Evolutionary conservation across 2,797 vertebrate genomes (phyloP).

Genomic region (Lutjanus campechanus): DNA sequence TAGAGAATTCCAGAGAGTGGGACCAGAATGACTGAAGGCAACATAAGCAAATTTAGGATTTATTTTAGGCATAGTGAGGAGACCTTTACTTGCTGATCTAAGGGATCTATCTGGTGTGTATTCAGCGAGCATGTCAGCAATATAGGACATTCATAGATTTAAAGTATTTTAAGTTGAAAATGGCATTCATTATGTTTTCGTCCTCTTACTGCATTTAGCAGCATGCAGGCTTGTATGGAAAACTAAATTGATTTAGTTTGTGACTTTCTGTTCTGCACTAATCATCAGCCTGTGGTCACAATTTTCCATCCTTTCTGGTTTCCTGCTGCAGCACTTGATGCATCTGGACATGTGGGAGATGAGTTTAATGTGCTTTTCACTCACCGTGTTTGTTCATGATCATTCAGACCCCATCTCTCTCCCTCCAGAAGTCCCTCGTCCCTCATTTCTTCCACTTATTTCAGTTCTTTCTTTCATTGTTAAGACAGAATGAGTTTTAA

Average conservation of each 20-base stretch:
- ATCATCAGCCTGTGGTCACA: not conserved
- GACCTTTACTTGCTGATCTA: too few species aligned
- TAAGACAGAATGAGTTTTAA: conserved; percentile 27
- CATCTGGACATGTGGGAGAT: not conserved
- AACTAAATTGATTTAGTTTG: not conserved
- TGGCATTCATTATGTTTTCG: too few species aligned
- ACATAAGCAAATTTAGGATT: too few species aligned
- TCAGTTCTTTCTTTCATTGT: conserved; percentile 17
- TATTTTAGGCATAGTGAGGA: too few species aligned
- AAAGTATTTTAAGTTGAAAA: too few species aligned
- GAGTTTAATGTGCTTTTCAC: conserved; percentile 17
- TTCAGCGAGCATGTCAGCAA: too few species aligned
- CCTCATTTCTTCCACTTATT: conserved; percentile 22
- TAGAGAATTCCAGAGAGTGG: too few species aligned
- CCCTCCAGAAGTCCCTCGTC: conserved; percentile 10
- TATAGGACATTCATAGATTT: too few species aligned
- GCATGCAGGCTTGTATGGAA: not conserved
- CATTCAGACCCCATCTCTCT: not conserved
- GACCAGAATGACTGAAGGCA: too few species aligned
- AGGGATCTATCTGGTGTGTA: too few species aligned
- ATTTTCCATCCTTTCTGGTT: not conserved
- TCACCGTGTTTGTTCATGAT: not conserved
- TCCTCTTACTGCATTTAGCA: not conserved
- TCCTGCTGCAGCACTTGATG: not conserved
- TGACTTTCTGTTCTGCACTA: not conserved